Base-by-base conservation (phyloP, 1,140 invertebrate species). In the Phthorimaea operculella region DNA sequence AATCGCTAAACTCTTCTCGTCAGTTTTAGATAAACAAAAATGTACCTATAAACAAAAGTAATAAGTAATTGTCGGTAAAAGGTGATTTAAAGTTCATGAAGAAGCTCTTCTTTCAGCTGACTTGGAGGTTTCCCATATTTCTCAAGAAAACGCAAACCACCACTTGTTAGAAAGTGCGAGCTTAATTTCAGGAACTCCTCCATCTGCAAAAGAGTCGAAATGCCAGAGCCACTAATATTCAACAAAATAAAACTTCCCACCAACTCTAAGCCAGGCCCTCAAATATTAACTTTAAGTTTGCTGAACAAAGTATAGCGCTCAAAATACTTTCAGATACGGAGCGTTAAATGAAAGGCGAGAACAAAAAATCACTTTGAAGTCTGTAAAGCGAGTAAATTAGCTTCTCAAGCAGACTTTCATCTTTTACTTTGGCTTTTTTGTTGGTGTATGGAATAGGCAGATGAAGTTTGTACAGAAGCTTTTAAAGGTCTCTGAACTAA, bases 321-420 rank as follows among this genome's bases (percentile, higher is more conserved):
- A 56, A 62, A 67, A 63, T 59, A 63, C 62, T 62, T 52, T 54
- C 44, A 39, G 47, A 54, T 59, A 49, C 39, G 53, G 58, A 57
- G 52, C 55, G 57, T 54, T 60, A 54, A 62, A 60, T 58, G 65
- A 69, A 71, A 66, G 50, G 55, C 54, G 54, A 34, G 54, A 62
- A 61, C 52, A 60, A 64, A 70, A 50, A 67, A 58, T 65, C 57
- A 67, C 61, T 71, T 69, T 65, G 64, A 74, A 66, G 68, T 73
- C 58, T 63, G 63, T 66, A 67, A 67, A 64, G 62, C 59, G 64
- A 62, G 66, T 56, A 64, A 63, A 71, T 70, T 71, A 64, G 58
- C 62, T 59, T 60, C 60, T 69, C 71, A 71, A 66, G 66, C 64
- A 60, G 66, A 59, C 63, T 72, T 69, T 55, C 60, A 60, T 28